Evolutionary conservation across 2,797 vertebrate species (phyloP).

Genomic region (Fringilla coelebs): DNA sequence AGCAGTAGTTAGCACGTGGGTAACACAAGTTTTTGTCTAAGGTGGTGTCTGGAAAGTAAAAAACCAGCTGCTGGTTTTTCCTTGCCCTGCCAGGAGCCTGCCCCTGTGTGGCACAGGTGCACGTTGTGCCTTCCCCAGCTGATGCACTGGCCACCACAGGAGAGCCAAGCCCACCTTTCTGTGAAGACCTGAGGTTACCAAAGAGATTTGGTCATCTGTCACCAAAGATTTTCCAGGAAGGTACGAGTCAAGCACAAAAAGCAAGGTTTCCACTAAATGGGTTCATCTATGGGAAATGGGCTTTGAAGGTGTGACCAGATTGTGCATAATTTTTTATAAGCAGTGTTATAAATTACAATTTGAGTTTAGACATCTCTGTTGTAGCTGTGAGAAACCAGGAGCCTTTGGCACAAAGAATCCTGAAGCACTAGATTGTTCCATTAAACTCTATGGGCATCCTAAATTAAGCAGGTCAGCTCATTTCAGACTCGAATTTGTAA

Average conservation of each 20-base stretch:
- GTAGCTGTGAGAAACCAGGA: not conserved
- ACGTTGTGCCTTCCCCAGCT: accelerated
- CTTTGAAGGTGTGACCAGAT: not conserved
- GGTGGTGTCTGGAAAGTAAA: too few relatives aligned
- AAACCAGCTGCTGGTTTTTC: not conserved
- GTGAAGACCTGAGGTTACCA: not conserved
- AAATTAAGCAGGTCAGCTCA: conserved; percentile 26
- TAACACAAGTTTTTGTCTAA: not conserved
- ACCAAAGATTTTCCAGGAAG: not conserved
- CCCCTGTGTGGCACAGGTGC: not conserved
- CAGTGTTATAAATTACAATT: not conserved
- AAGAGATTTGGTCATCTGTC: too few relatives aligned
- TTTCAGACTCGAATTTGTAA: conserved; percentile 1
- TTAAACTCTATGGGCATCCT: not conserved
- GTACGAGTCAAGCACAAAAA: not conserved
- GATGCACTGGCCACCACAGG: not conserved
- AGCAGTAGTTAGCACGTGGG: not conserved
- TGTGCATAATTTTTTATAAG: not conserved
- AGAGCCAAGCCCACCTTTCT: not conserved
- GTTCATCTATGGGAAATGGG: not conserved
- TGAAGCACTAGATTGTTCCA: not conserved
- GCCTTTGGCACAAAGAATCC: not conserved
- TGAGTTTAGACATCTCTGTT: not conserved
- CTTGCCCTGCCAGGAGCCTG: not conserved
- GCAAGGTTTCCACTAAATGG: not conserved